A percentile compares a stretch with the other conserved stretches of the same genome.
Evolutionary conservation across 2,797 vertebrate genomes (phyloP).

Genomic region (Falco cherrug): DNA sequence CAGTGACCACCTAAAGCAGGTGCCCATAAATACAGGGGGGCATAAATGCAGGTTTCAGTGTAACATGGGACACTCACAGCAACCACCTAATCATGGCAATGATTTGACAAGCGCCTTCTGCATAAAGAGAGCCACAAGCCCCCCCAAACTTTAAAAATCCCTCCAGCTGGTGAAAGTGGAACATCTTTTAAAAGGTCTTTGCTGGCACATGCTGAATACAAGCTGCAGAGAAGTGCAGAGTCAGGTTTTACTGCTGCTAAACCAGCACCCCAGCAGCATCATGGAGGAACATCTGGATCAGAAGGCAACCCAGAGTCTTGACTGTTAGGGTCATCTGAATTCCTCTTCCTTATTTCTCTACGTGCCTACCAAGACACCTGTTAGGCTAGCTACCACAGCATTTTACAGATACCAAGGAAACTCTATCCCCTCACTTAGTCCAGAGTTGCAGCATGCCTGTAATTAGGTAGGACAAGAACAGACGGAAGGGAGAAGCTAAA

Average conservation of each 20-base stretch:
- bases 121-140: background rate
- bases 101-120: background rate
- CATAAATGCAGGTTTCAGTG: background rate
- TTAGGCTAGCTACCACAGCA: accelerated
- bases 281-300: background rate
- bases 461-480: background rate
- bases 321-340: too few species aligned
- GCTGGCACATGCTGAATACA: background rate
- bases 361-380: background rate
- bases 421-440: too few species aligned
- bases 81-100: background rate
- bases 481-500: background rate
- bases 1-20: background rate
- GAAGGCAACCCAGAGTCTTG: background rate
- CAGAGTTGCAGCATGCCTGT: background rate
- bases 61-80: background rate
- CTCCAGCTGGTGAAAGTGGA: background rate
- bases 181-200: background rate
- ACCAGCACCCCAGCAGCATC: background rate
- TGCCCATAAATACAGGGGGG: background rate
- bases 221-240: background rate
- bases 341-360: background rate
- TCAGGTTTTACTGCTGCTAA: background rate
- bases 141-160: too few species aligned
- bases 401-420: background rate